These are phyloP conservation scores for Ectropis crepuscularia DNA, from an alignment of 2,888 invertebrate species.

Conservation along the genomic window DNA sequence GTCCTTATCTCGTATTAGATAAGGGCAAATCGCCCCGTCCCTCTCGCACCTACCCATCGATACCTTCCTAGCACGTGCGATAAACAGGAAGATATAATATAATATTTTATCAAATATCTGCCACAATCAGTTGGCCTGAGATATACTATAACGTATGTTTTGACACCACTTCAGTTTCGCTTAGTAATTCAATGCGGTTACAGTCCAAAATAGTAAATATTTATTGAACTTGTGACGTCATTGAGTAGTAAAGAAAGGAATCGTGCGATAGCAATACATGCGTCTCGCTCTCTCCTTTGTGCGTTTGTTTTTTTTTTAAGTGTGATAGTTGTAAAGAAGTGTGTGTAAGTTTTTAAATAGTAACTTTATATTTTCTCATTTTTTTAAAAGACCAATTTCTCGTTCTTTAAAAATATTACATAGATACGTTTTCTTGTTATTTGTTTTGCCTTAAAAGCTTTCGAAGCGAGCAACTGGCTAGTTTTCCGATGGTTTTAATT, in stretches of 20 bases:
- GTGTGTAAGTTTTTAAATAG: background rate
- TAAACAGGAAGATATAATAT: background rate
- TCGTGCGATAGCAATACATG: background rate
- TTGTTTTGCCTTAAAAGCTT: no score
- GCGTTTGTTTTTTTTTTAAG: no score
- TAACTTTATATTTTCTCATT: no score
- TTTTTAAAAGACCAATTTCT: no score
- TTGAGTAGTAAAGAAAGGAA: background rate
- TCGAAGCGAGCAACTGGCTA: no score
- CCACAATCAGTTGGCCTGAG: slow-evolving; percentile 3
- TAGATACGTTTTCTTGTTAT: no score
- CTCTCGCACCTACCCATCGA: slow-evolving; percentile 1
- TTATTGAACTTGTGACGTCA: background rate
- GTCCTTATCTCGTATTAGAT: background rate
- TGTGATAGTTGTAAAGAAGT: background rate
- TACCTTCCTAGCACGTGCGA: background rate
- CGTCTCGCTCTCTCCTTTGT: background rate
- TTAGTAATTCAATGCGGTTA: slow-evolving; percentile 2
- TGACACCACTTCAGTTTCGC: slow-evolving; percentile 10
- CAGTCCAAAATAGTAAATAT: background rate
- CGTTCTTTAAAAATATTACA: no score
- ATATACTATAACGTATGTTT: slow-evolving; percentile 4
- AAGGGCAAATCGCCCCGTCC: background rate
- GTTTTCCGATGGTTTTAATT: no score
- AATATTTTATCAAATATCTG: background rate